These are phyloP conservation scores for Vulpes vulpes DNA, from an alignment of 2,113 vertebrate species.

Conservation along the genomic window DNA sequence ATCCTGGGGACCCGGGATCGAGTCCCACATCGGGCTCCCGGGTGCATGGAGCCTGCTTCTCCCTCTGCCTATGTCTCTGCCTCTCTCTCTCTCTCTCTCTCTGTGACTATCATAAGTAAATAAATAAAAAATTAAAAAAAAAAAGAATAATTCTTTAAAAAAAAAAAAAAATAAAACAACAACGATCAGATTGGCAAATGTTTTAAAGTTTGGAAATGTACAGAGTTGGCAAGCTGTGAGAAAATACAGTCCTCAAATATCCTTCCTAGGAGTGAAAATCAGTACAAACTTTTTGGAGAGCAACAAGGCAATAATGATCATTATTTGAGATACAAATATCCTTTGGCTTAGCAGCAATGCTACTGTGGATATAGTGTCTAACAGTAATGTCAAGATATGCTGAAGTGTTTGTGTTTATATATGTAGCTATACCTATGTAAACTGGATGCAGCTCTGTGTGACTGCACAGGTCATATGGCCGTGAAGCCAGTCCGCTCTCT, in stretches of 20 bases:
- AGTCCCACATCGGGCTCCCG: too few relatives aligned
- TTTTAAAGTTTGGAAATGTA: constrained; percentile 17
- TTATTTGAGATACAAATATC: not conserved
- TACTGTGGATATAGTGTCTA: not conserved
- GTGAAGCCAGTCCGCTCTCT: not conserved
- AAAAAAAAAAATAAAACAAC: too few relatives aligned
- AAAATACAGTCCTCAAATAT: not conserved
- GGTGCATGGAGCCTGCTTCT: too few relatives aligned
- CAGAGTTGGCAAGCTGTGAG: not conserved
- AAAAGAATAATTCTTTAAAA: too few relatives aligned
- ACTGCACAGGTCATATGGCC: not conserved
- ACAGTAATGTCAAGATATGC: not conserved
- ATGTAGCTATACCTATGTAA: not conserved
- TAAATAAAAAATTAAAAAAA: too few relatives aligned
- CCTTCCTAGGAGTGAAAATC: not conserved
- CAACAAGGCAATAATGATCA: not conserved
- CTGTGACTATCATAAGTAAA: too few relatives aligned
- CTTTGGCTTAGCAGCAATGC: not conserved
- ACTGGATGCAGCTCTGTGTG: not conserved
- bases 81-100: too few relatives aligned
- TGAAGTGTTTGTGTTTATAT: not conserved
- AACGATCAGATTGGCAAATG: not conserved
- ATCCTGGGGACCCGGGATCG: too few relatives aligned
- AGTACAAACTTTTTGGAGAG: not conserved
- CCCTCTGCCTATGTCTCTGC: too few relatives aligned